Evolutionary conservation across 35 echinoderm and acorn worm species (phyloP).

Genomic region (Apostichopus japonicus): DNA sequence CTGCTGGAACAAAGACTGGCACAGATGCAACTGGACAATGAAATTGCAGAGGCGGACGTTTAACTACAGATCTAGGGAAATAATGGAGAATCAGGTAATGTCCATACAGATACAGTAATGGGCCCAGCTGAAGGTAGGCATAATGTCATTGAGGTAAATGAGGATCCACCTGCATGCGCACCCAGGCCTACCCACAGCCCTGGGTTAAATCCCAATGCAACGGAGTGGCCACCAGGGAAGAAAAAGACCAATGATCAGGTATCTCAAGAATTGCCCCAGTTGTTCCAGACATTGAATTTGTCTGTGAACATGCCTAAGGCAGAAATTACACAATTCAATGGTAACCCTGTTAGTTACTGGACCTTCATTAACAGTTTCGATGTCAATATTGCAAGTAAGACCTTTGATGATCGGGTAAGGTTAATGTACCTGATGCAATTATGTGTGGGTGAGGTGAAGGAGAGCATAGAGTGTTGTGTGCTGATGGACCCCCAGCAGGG

Average conservation of each 20-base stretch:
- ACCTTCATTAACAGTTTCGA: conserved; percentile 54
- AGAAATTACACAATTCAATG: conserved; percentile 57
- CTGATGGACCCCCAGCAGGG: neutral
- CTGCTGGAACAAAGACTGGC: neutral
- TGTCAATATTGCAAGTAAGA: conserved; percentile 29
- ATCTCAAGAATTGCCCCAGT: no score
- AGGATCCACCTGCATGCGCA: no score
- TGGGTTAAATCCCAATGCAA: no score
- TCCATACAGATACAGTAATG: no score
- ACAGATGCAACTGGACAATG: neutral
- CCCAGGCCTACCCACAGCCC: no score
- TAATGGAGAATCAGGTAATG: neutral
- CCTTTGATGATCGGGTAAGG: conserved; percentile 26
- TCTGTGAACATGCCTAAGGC: conserved; percentile 48
- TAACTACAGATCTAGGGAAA: neutral
- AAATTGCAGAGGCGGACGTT: neutral
- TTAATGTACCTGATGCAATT: conserved; percentile 59
- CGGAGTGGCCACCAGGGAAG: no score
- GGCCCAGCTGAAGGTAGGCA: no score
- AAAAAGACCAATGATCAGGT: no score
- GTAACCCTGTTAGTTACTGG: conserved; percentile 52
- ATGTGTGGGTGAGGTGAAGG: conserved; percentile 48
- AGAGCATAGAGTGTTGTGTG: conserved; percentile 55
- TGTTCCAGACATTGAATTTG: no score
- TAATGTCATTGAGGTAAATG: no score